Evolutionary conservation across 2,113 vertebrate species (phyloP).

Genomic region (Cottus gobio): DNA sequence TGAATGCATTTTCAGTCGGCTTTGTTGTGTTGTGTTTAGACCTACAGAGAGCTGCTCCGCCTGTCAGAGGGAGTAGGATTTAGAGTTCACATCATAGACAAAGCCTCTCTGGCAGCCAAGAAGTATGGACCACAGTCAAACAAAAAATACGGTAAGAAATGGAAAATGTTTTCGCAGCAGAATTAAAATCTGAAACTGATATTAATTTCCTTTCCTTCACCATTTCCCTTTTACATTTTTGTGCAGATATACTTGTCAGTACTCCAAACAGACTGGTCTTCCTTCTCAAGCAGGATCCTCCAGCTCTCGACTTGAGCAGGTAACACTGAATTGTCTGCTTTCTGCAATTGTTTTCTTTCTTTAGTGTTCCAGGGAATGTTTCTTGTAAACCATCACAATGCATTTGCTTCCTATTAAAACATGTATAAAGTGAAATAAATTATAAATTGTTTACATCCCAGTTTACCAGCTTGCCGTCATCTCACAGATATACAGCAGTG

Average conservation of each 20-base stretch:
- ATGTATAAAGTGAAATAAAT: not conserved
- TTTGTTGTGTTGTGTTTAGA: constrained; percentile 79
- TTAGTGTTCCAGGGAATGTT: not conserved
- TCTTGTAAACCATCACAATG: not conserved
- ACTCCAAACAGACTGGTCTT: constrained; percentile 96
- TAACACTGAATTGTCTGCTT: constrained; percentile 58
- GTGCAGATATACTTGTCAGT: constrained; percentile 92
- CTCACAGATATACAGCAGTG: too few species aligned
- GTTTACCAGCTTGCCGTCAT: not conserved
- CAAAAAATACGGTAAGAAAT: constrained; percentile 90
- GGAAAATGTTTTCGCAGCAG: not conserved
- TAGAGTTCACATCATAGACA: constrained; percentile 94
- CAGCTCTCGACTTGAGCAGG: constrained; percentile 92
- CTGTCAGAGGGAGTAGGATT: constrained; percentile 92
- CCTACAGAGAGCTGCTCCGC: constrained; percentile 92
- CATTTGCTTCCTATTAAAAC: not conserved
- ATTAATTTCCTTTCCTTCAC: not conserved
- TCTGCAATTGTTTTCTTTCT: not conserved
- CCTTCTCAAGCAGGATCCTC: constrained; percentile 93
- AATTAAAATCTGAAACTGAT: not conserved
- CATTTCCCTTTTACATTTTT: constrained; percentile 9
- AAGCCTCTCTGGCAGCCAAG: constrained; percentile 91
- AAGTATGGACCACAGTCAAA: constrained; percentile 93
- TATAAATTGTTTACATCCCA: too few species aligned
- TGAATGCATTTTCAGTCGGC: not conserved